Conservation (phyloP, 2,888 invertebrate genomes). For the Thecophora atra region DNA sequence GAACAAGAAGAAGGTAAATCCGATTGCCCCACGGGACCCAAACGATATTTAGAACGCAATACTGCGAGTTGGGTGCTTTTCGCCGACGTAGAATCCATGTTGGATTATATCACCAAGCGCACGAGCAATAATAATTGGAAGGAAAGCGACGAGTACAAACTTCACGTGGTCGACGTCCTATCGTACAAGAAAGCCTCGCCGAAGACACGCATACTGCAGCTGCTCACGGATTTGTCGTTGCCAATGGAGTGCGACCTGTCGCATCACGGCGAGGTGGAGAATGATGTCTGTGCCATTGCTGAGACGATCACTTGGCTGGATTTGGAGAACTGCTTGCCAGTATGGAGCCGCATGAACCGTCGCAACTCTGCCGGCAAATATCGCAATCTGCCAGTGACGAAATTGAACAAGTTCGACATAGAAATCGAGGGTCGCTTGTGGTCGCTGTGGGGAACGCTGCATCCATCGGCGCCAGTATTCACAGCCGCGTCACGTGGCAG, state of each 20-base stretch:
- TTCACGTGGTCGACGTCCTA: conserved; percentile 57
- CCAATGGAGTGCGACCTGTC: conserved; percentile 51
- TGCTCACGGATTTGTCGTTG: conserved; percentile 55
- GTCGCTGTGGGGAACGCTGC: conserved; percentile 75
- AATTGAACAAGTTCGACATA: conserved; percentile 71
- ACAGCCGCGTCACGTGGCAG: conserved; percentile 69
- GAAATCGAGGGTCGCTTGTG: conserved; percentile 75
- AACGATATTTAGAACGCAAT: conserved; percentile 57
- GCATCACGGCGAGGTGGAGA: conserved; percentile 48
- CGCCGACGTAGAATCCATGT: conserved; percentile 51
- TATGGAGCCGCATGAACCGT: conserved; percentile 62
- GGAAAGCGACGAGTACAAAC: conserved; percentile 51
- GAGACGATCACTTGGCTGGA: conserved; percentile 62
- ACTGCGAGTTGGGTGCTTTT: conserved; percentile 64
- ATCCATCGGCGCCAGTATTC: conserved; percentile 72
- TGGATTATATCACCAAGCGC: conserved; percentile 57
- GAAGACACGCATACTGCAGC: conserved; percentile 53
- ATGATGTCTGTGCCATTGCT: conserved; percentile 57
- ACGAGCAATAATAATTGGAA: conserved; percentile 53
- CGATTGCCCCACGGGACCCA: conserved; percentile 50
- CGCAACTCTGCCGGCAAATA: conserved; percentile 56
- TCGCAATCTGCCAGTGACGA: conserved; percentile 60
- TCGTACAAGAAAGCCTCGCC: conserved; percentile 59
- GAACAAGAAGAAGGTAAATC: conserved; percentile 42
- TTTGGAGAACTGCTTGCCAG: conserved; percentile 56